These are phyloP conservation scores for Eupithecia insigniata DNA, from an alignment of 2,888 invertebrate genomes.

Conservation along the genomic window DNA sequence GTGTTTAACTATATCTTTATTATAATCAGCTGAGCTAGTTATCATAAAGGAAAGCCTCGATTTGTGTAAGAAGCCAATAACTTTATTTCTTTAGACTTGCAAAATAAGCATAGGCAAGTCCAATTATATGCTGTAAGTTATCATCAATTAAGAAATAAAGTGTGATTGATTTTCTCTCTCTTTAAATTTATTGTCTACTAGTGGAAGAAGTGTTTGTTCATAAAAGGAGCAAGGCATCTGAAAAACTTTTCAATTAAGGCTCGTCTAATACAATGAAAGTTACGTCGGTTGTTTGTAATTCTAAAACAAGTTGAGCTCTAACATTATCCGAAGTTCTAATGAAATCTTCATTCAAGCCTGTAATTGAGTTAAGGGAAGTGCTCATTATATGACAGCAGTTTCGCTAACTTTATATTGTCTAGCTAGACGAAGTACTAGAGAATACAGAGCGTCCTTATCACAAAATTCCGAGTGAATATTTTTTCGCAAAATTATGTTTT, in stretches of 20 bases:
- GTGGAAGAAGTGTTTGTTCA: too few species aligned
- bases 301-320: conserved; percentile 14
- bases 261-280: not conserved
- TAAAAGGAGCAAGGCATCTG: not conserved
- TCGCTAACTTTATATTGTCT: conserved; percentile 17
- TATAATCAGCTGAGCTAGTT: too few species aligned
- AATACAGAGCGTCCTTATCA: not conserved
- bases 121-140: too few species aligned
- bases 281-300: conserved; percentile 6
- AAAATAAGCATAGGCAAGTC: too few species aligned
- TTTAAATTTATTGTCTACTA: too few species aligned
- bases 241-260: not conserved
- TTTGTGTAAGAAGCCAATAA: not conserved
- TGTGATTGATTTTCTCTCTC: too few species aligned
- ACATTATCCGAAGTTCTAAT: conserved; percentile 23
- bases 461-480: not conserved
- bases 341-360: conserved; percentile 28
- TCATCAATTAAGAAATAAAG: too few species aligned
- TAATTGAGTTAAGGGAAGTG: conserved; percentile 24
- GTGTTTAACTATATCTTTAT: not conserved
- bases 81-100: too few species aligned
- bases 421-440: not conserved
- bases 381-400: conserved; percentile 19
- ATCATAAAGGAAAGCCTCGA: not conserved
- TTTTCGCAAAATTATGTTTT: conserved; percentile 1